phyloP scores from a whole-genome alignment of 2,113 vertebrate genomes.

The Excalfactoria chinensis region DNA sequence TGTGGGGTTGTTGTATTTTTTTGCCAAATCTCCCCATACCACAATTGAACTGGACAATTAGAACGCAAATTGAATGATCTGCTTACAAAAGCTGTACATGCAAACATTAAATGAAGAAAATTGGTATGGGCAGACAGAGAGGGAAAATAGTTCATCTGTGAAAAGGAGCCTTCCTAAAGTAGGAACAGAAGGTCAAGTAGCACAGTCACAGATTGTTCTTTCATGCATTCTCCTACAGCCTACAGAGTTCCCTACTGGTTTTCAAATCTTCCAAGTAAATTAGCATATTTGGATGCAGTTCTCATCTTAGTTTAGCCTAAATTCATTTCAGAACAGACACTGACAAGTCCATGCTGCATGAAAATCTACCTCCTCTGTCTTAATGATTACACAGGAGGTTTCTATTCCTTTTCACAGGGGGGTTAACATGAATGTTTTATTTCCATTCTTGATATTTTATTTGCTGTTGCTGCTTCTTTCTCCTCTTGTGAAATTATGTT shows the following conservation, averaged over 20 bases:
- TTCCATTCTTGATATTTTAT: background rate
- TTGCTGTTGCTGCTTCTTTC: background rate
- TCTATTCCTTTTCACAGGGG: background rate
- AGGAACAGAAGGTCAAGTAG: background rate
- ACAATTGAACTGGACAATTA: background rate
- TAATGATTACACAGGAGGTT: background rate
- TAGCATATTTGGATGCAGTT: background rate
- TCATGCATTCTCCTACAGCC: background rate
- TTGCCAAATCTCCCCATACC: background rate
- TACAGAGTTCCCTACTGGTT: background rate
- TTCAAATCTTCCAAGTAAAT: background rate
- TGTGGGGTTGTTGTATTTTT: background rate
- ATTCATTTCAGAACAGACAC: background rate
- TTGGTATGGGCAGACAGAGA: background rate
- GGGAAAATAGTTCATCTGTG: background rate
- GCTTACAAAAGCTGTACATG: constrained; percentile 1
- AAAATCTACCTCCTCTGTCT: background rate
- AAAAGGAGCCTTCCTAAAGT: background rate
- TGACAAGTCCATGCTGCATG: background rate
- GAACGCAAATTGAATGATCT: constrained; percentile 13
- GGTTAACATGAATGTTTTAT: background rate
- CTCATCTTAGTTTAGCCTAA: background rate
- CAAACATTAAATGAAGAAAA: background rate
- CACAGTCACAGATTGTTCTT: background rate
- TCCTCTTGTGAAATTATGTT: background rate